phyloP scores from a whole-genome alignment of 1,140 invertebrate genomes.

The Diploscapter pachys region DNA sequence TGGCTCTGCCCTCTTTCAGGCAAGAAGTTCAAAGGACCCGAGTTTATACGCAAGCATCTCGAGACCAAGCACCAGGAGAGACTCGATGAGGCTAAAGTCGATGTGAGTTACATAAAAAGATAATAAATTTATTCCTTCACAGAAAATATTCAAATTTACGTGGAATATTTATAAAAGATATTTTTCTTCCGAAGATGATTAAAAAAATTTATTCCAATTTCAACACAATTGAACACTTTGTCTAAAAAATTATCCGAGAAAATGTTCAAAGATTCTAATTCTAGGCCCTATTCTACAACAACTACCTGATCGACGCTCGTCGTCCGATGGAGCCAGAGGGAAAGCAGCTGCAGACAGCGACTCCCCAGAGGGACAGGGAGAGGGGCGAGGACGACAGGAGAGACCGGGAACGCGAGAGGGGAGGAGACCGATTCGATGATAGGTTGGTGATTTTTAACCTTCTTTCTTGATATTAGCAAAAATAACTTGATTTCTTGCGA shows the following conservation, averaged over 20 bases:
- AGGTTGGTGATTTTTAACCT: not conserved
- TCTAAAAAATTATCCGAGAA: not conserved
- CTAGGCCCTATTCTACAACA: slow-evolving; percentile 87
- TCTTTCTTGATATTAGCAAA: not conserved
- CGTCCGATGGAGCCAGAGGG: slow-evolving; percentile 82
- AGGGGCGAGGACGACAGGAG: slow-evolving; percentile 8
- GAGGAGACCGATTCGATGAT: not conserved
- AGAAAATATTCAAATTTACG: not conserved
- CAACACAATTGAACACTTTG: not conserved
- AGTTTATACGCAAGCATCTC: slow-evolving; percentile 97
- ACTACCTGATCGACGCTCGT: slow-evolving; percentile 90
- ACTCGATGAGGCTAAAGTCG: slow-evolving; percentile 90
- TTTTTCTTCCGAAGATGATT: not conserved
- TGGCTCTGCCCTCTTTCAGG: slow-evolving; percentile 88
- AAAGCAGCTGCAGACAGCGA: slow-evolving; percentile 34
- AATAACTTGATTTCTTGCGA: slow-evolving; percentile 2
- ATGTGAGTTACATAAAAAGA: slow-evolving; percentile 64
- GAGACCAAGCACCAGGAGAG: slow-evolving; percentile 95
- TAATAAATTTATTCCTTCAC: not conserved
- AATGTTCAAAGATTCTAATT: not conserved
- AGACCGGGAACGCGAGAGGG: not conserved
- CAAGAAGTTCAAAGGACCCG: slow-evolving; percentile 98
- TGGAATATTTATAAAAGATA: not conserved
- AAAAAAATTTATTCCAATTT: not conserved
- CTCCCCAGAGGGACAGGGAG: slow-evolving; percentile 8